A percentile compares a stretch with the other conserved stretches of the same genome.
Evolutionary conservation across 2,113 vertebrate species (phyloP).

Genomic region (Chaetorhynchus papuensis): DNA sequence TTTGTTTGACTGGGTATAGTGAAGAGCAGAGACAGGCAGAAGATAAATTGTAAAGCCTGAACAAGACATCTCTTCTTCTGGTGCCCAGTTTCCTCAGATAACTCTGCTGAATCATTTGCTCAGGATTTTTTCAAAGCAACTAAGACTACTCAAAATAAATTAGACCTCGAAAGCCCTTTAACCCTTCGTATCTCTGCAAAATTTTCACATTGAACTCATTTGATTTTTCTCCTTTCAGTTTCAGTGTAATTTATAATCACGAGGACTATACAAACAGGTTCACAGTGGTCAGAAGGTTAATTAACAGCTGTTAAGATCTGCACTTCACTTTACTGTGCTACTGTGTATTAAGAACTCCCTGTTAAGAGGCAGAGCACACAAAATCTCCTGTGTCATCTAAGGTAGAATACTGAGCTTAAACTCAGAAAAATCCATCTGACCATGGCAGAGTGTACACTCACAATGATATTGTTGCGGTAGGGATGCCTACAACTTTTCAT

Average conservation of each 20-base stretch:
- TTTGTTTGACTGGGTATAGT: background rate
- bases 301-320: background rate
- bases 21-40: background rate
- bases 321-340: background rate
- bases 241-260: background rate
- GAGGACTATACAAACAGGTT: background rate
- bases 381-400: background rate
- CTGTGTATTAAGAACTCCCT: background rate
- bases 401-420: background rate
- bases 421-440: background rate
- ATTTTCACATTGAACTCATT: background rate
- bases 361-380: background rate
- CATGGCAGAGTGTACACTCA: background rate
- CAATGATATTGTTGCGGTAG: background rate
- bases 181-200: background rate
- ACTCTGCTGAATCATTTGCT: conserved; percentile 15
- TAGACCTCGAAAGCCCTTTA: background rate
- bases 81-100: conserved; percentile 4
- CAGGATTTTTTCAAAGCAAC: background rate
- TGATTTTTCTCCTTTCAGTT: background rate
- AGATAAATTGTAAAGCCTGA: background rate
- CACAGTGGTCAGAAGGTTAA: background rate
- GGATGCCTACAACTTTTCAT: background rate
- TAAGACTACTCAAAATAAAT: background rate
- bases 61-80: background rate